Base-by-base conservation (phyloP, 2,888 invertebrate species). In the Agriotes lineatus region DNA sequence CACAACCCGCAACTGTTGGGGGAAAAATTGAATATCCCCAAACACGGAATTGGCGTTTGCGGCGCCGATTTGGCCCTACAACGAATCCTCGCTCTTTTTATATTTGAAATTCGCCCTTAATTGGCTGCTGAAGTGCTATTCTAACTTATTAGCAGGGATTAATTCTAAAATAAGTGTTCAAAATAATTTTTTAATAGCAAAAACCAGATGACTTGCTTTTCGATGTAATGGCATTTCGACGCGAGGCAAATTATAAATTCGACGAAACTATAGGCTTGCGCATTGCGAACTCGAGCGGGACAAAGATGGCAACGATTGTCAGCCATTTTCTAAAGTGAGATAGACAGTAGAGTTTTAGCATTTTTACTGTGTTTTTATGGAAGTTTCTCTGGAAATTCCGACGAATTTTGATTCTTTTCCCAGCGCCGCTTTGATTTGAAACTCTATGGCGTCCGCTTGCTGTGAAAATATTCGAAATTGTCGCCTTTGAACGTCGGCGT, bases 251-350 rank as follows among this genome's bases (percentile, higher is more conserved):
- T n/a, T n/a, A n/a, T n/a, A n/a, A n/a, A n/a, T n/a, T 25, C 22
- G 25, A 12, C 12, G 45, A 9, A 45, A 30, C 42, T 4, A n/a
- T 6, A 44, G 73, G 73, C 73, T 59, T 42, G 72, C 72, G 72
- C 62, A 64, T 6, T 2, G 7, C 12, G 7, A 64, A 66, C 52
- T 33, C 79, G 74, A 78, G 81, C 79, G 78, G 80, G 82, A 84
- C 83, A 83, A 84, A 84, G 84, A 84, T 83, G 85, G 84, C 84
- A 82, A 83, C 81, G 83, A 82, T 82, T 79, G 80, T 83, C 83
- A 80, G 83, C 85, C 84, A 84, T 85, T 84, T 85, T 85, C 82
- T 85, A 84, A 84, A 85, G 84, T 82, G 85, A 85, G 85, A 85
- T 80, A 83, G 84, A 85, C 79, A 77, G 78, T 81, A 80, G 80